Conservation (phyloP, 2,113 vertebrate species). For the Tupaia chinensis region DNA sequence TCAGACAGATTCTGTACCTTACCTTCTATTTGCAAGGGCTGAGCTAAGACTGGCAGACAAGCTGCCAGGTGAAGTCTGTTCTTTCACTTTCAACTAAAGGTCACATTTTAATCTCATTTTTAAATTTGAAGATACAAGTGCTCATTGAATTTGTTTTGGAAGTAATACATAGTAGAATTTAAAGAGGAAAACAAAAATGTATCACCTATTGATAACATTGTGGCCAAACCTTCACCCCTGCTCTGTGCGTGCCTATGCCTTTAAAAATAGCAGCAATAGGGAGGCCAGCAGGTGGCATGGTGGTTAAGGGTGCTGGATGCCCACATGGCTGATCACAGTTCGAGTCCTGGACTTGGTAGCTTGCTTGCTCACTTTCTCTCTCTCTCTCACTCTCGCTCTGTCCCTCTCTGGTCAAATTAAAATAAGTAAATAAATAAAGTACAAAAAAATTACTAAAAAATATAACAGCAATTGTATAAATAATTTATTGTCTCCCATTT, state of each 20-base stretch:
- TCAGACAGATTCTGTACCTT: slow-evolving; percentile 53
- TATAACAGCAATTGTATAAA: neutral
- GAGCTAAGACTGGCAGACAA: slow-evolving; percentile 55
- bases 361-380: too few species aligned
- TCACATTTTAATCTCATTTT: slow-evolving; percentile 50
- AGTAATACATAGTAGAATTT: neutral
- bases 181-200: neutral
- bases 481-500: neutral
- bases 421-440: too few species aligned
- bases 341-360: too few species aligned
- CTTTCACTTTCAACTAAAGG: slow-evolving; percentile 57
- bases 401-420: too few species aligned
- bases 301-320: too few species aligned
- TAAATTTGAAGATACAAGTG: neutral
- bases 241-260: fast-evolving
- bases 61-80: neutral
- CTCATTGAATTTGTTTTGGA: neutral
- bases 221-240: neutral
- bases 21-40: slow-evolving; percentile 8
- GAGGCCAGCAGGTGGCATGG: too few species aligned
- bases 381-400: too few species aligned
- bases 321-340: too few species aligned
- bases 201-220: fast-evolving
- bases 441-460: too few species aligned
- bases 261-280: neutral